Base-by-base conservation (phyloP, 1,140 invertebrate species). In the Papilio polyxenes region DNA sequence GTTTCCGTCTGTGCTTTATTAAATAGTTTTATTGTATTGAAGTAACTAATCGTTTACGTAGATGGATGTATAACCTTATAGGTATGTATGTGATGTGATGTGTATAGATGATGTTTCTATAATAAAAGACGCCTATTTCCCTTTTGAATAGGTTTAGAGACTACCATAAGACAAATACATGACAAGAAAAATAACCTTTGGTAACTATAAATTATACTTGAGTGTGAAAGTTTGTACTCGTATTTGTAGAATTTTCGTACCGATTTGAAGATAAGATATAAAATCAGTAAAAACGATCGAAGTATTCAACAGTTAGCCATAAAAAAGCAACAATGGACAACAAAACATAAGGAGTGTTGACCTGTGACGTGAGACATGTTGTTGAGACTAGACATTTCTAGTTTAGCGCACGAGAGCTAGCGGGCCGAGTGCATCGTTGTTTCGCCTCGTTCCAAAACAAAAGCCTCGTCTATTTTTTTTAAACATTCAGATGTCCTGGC, bases 371-470 rank as follows among this genome's bases (percentile, higher is more conserved):
- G 78, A 65, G 78, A 69, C 59, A 80, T 65, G 78, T 78, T 78
- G 76, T 80, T 80, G 78, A 80, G 78, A 80, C 78, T 80, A 80
- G 78, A 80, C 78, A 37, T 80, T 80, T 37, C 76, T 80, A 31
- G 56, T 80, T 80, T 80, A 40, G 40, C 59, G 62, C 40, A 53
- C 77, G 65, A 72, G 65, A 31, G 65, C 65, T 20, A 59, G 56
- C 56, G 17, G 56, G 56, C 31, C 65, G 65, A 79, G 51, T 44
- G 78, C 78, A 65, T 62, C 59, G 40, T 40, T 56, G 59, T 13
- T 40, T 65, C 59, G 17, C 56, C 37, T 51, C 49, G n/a, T 48
- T 59, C 17, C 53, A 62, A 80, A 80, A 53, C 59, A 37, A 80
- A 80, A 80, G 78, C 31, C 37, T 13, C 56, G 44, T 80, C 78